Conservation (phyloP, 2,888 invertebrate genomes). For the Pseudolycoriella hygida region DNA sequence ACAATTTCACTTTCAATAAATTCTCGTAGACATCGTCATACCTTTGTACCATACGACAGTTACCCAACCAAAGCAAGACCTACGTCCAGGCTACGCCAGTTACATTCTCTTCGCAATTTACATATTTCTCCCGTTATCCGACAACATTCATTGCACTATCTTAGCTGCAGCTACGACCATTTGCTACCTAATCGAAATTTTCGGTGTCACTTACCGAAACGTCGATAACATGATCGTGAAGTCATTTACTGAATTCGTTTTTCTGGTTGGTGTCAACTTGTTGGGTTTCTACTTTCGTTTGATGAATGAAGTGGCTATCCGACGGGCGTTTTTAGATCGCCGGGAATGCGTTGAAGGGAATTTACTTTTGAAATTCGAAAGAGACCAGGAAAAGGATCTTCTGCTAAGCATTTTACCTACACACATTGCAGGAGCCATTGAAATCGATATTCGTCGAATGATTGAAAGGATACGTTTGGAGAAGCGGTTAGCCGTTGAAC, state of each 20-base stretch:
- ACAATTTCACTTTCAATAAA: too few relatives aligned
- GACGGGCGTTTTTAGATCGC: slow-evolving; percentile 73
- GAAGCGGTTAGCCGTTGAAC: slow-evolving; percentile 9
- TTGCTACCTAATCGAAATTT: slow-evolving; percentile 41
- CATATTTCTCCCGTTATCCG: slow-evolving; percentile 65
- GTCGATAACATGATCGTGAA: slow-evolving; percentile 24
- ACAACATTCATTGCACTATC: slow-evolving; percentile 48
- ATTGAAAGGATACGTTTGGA: slow-evolving; percentile 34
- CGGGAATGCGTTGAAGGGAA: slow-evolving; percentile 76
- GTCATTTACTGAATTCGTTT: slow-evolving; percentile 53
- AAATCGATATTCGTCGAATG: slow-evolving; percentile 38
- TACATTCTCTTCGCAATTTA: slow-evolving; percentile 62
- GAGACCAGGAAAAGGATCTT: slow-evolving; percentile 78
- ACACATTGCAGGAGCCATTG: slow-evolving; percentile 52
- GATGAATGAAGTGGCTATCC: slow-evolving; percentile 73
- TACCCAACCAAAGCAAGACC: slow-evolving; percentile 26
- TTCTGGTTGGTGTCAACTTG: slow-evolving; percentile 54
- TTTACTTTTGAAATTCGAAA: slow-evolving; percentile 59
- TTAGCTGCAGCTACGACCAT: slow-evolving; percentile 50
- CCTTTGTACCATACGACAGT: slow-evolving; percentile 43
- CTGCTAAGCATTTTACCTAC: slow-evolving; percentile 73
- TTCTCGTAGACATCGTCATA: slow-evolving; percentile 38
- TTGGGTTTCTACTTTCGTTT: slow-evolving; percentile 78
- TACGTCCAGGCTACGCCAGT: slow-evolving; percentile 52
- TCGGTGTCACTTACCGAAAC: slow-evolving; percentile 35